These are phyloP conservation scores for Hyposmocoma kahamanoa DNA, from an alignment of 1,140 invertebrate species.

Conservation along the genomic window DNA sequence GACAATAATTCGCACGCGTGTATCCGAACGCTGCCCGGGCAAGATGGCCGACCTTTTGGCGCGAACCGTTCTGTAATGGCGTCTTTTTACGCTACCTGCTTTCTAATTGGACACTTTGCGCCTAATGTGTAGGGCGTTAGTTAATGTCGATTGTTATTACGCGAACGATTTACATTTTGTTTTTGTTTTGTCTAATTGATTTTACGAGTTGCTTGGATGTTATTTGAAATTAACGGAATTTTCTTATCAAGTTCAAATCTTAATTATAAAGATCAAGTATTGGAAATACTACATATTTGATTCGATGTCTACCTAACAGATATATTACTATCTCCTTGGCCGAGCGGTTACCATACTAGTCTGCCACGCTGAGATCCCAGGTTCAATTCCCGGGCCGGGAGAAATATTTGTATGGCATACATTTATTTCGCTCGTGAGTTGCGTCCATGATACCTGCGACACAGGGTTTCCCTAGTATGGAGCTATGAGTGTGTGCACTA, in stretches of 20 bases:
- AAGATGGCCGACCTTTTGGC: constrained; percentile 63
- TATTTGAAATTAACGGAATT: constrained; percentile 9
- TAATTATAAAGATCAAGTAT: neutral
- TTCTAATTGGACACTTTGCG: constrained; percentile 67
- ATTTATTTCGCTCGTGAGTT: too few species aligned
- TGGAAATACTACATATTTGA: neutral
- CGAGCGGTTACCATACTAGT: too few species aligned
- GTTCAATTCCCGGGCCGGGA: too few species aligned
- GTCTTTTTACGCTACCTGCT: constrained; percentile 70
- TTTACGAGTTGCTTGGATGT: constrained; percentile 12
- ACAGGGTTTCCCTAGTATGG: too few species aligned
- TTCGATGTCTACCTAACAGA: neutral
- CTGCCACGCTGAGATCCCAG: too few species aligned
- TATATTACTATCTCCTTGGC: too few species aligned
- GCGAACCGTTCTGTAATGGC: constrained; percentile 42
- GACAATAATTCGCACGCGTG: constrained; percentile 67
- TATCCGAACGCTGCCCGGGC: constrained; percentile 42
- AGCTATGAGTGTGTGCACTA: too few species aligned
- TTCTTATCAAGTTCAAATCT: neutral
- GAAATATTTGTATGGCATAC: too few species aligned
- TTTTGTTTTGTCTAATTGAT: constrained; percentile 44
- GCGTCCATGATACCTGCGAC: too few species aligned
- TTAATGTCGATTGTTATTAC: constrained; percentile 49
- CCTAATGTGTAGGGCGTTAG: constrained; percentile 63
- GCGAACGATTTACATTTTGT: constrained; percentile 50